Conservation (phyloP, 2,888 invertebrate genomes). For the Holacanthella duospinosa region DNA sequence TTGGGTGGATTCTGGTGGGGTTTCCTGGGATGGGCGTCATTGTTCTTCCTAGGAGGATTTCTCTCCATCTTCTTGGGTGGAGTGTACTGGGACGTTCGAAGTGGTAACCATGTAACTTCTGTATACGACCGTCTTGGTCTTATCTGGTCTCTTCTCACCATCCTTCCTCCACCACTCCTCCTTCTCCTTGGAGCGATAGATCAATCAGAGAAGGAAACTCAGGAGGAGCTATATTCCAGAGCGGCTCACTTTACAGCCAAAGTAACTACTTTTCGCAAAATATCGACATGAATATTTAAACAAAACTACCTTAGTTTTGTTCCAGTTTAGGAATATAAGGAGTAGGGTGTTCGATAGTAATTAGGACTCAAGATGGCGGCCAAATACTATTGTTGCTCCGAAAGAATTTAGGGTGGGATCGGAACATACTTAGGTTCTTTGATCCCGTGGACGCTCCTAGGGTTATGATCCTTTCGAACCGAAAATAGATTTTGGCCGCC, state of each 20-base stretch:
- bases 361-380: too few species aligned
- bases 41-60: too few species aligned
- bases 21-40: slow-evolving; percentile 66
- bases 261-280: too few species aligned
- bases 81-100: slow-evolving; percentile 79
- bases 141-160: slow-evolving; percentile 68
- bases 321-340: too few species aligned
- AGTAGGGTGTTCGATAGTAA: too few species aligned
- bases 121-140: slow-evolving; percentile 58
- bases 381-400: too few species aligned
- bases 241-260: slow-evolving; percentile 67
- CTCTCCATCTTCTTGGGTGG: slow-evolving; percentile 73
- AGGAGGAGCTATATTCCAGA: slow-evolving; percentile 67
- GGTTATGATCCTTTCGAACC: too few species aligned
- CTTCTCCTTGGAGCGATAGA: slow-evolving; percentile 50
- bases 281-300: too few species aligned
- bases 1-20: slow-evolving; percentile 82
- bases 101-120: slow-evolving; percentile 48
- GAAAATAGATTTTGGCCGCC: too few species aligned
- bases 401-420: too few species aligned
- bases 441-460: too few species aligned
- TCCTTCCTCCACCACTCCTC: slow-evolving; percentile 67
- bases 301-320: neutral
- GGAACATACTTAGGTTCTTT: too few species aligned
- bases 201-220: slow-evolving; percentile 55